Conservation (phyloP, 2,888 invertebrate genomes). For the Acleris holmiana region DNA sequence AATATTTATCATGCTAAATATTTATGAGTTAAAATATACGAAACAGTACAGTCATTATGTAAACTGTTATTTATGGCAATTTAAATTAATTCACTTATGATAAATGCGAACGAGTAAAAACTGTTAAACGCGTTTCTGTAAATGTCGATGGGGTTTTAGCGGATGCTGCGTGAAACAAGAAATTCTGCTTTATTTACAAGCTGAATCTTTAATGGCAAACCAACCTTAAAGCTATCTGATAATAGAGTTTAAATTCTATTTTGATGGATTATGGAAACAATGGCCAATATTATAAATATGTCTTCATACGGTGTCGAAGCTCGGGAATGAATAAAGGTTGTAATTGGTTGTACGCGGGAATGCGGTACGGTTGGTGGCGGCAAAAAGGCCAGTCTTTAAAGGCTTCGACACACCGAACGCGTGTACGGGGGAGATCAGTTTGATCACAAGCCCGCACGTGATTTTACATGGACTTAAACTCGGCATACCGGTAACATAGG, state of each 20-base stretch:
- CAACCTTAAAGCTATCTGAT: conserved; percentile 37
- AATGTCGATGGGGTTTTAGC: conserved; percentile 67
- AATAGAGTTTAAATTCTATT: conserved; percentile 41
- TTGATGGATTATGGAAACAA: conserved; percentile 48
- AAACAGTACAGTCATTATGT: conserved; percentile 67
- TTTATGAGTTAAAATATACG: conserved; percentile 59
- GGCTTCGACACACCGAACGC: no score
- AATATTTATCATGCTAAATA: conserved; percentile 64
- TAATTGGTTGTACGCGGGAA: conserved; percentile 66
- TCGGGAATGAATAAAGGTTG: conserved; percentile 69
- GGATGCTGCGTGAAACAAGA: conserved; percentile 65
- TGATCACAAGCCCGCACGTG: no score
- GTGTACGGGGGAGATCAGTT: no score
- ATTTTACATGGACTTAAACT: no score
- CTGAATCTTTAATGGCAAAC: conserved; percentile 34
- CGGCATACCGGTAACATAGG: no score
- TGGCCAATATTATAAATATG: conserved; percentile 63
- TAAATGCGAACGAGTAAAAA: conserved; percentile 68
- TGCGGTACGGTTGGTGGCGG: conserved; percentile 53
- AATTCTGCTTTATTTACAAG: conserved; percentile 51
- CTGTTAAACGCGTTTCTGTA: conserved; percentile 66
- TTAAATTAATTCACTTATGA: conserved; percentile 81
- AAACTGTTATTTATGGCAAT: conserved; percentile 74
- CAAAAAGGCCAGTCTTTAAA: conserved; percentile 54
- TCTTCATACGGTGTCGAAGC: conserved; percentile 59